Conservation (phyloP, 2,888 invertebrate genomes). For the Mimumesa dahlbomi region DNA sequence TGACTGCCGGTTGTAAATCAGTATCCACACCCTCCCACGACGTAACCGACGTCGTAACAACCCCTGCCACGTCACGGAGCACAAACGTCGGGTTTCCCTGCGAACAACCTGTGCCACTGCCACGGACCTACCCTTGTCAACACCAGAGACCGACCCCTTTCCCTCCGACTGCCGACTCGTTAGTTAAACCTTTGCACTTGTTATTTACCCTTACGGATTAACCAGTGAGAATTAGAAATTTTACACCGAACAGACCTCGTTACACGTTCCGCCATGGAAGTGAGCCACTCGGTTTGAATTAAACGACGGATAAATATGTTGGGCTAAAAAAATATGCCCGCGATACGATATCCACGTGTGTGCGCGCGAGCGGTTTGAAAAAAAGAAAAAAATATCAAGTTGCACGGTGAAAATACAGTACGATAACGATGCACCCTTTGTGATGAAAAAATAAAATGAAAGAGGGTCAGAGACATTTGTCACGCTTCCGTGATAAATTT, state of each 20-base stretch:
- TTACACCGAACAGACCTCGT: too few species aligned
- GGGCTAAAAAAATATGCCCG: too few species aligned
- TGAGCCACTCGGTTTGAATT: not conserved
- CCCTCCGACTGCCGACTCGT: not conserved
- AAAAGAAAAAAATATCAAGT: too few species aligned
- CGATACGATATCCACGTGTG: too few species aligned
- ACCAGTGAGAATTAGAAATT: not conserved
- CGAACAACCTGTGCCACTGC: slow-evolving; percentile 12
- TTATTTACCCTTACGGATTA: not conserved
- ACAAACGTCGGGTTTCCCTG: not conserved
- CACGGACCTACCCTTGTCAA: slow-evolving; percentile 26
- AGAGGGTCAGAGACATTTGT: not conserved
- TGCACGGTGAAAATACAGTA: not conserved
- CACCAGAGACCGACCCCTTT: not conserved
- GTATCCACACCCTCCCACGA: slow-evolving; percentile 57
- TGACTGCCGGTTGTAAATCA: slow-evolving; percentile 67
- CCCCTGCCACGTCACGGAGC: slow-evolving; percentile 25
- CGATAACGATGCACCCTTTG: slow-evolving; percentile 1
- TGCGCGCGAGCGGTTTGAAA: too few species aligned
- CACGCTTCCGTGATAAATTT: not conserved
- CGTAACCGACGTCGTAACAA: slow-evolving; percentile 50
- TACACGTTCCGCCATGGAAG: too few species aligned
- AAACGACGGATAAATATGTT: too few species aligned
- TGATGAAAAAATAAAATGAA: not conserved
- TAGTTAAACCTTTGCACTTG: slow-evolving; percentile 9